Base-by-base conservation (phyloP, 2,113 vertebrate genomes). In the Corynorhinus townsendii region DNA sequence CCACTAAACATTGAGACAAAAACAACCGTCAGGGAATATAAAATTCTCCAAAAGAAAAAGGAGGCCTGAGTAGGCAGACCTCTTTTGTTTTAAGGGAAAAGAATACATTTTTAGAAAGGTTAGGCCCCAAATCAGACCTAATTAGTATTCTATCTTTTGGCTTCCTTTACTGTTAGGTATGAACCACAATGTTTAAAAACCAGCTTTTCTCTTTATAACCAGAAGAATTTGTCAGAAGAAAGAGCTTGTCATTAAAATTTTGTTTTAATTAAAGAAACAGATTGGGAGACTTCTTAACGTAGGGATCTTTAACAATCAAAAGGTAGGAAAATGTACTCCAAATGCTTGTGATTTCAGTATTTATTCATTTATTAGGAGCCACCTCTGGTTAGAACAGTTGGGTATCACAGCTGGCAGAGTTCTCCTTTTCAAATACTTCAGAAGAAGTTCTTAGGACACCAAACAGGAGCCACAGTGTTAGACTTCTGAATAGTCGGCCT, bases 401-500 rank as follows among this genome's bases (percentile, higher is more conserved):
- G 87, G 43, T 92, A 71, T 96, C 96, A 93, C 92, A 95, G 95
- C 83, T 90, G 92, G 95, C 52, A 76, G 93, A 75, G 56, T 91
- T 97, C 93, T 93, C 93, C 95, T 97, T 96, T 73, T 92, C 96
- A 97, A 90, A 95, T 52, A 96, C 95, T 93, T 96, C 88, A 95
- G 95, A 95, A 96, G 93, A 87, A 96, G 93, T 90, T 92, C 94
- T 96, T 90, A 95, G 77, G 92, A 92, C 95, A 97, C 89, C 95
- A 95, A 93, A 90, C 96, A 92, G 97, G 97, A 97, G 83, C 88
- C 97, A 96, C 91, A 97, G 71, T 83, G 95, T 95, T 97, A 97
- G 94, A 89, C 97, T 96, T 97, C 97, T 92, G 97, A 97, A 95
- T 68, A 96, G 91, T 95, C 93, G 89, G 33, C 97, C 96, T 97